Conservation (phyloP, 2,113 vertebrate species). For the Aplodontia rufa region DNA sequence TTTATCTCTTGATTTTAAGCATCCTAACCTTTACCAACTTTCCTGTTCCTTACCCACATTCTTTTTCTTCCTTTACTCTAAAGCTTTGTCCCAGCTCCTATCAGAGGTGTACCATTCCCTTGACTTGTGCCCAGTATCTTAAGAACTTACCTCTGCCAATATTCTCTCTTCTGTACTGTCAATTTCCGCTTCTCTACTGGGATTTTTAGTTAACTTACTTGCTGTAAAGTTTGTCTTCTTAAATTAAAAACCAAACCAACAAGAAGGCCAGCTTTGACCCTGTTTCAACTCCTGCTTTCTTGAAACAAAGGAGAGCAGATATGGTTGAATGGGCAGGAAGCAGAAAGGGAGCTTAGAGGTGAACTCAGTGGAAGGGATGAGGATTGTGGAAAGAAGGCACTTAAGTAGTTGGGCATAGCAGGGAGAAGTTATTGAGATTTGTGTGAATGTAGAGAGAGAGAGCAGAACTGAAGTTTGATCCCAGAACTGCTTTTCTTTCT, state of each 20-base stretch:
- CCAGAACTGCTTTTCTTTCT: not conserved
- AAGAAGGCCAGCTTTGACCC: not conserved
- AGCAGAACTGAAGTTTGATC: not conserved
- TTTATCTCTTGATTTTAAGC: not conserved
- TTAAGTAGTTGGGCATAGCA: not conserved
- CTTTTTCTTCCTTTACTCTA: not conserved
- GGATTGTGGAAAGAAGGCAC: not conserved
- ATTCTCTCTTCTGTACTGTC: not conserved
- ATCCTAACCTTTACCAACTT: not conserved
- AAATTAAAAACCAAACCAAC: slow-evolving; percentile 12
- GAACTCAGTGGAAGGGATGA: not conserved
- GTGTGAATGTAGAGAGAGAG: not conserved
- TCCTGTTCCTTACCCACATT: not conserved
- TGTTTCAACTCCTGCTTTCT: not conserved
- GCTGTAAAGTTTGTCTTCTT: not conserved
- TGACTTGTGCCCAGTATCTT: not conserved
- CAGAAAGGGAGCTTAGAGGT: not conserved
- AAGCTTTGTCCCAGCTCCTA: not conserved
- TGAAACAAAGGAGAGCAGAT: not conserved
- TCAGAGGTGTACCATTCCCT: not conserved
- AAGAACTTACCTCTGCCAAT: not conserved
- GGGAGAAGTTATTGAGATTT: not conserved
- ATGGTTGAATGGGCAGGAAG: not conserved
- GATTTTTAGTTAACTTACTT: slow-evolving; percentile 10
- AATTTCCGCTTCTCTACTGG: not conserved